phyloP scores from a whole-genome alignment of 2,113 vertebrate genomes.

The Rhynchomys soricoides region DNA sequence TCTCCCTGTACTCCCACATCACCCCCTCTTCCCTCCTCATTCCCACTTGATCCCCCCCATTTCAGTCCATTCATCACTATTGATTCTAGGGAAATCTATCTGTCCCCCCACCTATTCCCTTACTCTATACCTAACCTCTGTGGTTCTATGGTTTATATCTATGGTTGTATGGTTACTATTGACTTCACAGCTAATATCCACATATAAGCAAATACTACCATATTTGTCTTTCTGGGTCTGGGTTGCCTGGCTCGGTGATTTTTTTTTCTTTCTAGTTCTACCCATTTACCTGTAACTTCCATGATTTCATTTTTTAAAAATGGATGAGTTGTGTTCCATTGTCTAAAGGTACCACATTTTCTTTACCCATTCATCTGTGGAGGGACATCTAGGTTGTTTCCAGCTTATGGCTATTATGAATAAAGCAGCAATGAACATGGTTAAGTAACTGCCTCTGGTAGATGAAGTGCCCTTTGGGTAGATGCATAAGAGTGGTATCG shows the following conservation, averaged over 20 bases:
- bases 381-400: neutral
- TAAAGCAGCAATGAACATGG: neutral
- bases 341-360: neutral
- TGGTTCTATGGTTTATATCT: neutral
- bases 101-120: neutral
- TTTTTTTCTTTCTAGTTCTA: neutral
- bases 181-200: neutral
- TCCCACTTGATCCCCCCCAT: neutral
- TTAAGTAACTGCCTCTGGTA: neutral
- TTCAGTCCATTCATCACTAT: neutral
- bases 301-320: neutral
- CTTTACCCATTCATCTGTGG: neutral
- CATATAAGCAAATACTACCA: neutral
- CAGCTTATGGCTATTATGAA: neutral
- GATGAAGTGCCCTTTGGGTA: neutral
- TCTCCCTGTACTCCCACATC: neutral
- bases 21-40: neutral
- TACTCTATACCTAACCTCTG: neutral
- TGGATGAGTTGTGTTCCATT: neutral
- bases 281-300: neutral
- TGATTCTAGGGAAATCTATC: neutral
- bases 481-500: neutral
- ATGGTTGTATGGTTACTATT: neutral
- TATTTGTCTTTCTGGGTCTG: neutral
- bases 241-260: neutral